Conservation (phyloP, 2,113 vertebrate genomes). For the Clupea harengus region DNA sequence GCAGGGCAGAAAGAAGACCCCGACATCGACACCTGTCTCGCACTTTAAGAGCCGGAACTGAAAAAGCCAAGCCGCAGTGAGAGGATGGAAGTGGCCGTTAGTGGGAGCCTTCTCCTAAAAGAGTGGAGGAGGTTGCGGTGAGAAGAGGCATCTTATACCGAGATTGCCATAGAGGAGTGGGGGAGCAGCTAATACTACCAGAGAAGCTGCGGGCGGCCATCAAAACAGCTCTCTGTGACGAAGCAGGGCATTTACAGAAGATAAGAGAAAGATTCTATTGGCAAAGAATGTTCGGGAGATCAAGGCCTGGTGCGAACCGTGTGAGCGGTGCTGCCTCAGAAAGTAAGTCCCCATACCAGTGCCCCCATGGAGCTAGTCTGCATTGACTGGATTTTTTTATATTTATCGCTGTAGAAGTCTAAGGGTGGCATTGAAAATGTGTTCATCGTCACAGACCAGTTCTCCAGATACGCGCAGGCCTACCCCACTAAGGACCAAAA, state of each 20-base stretch:
- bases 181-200: neutral
- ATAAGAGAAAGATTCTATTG: conserved; percentile 23
- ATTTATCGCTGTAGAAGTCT: conserved; percentile 24
- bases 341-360: no score
- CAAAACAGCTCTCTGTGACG: conserved; percentile 27
- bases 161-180: no score
- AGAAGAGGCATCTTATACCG: no score
- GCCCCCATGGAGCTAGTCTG: no score
- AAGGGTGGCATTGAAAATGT: conserved; percentile 34
- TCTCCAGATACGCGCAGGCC: conserved; percentile 29
- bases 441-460: conserved; percentile 36
- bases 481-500: neutral
- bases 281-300: conserved; percentile 37
- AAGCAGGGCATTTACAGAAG: conserved; percentile 23
- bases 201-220: neutral
- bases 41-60: no score
- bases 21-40: no score
- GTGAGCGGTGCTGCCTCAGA: conserved; percentile 33
- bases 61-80: neutral
- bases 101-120: no score
- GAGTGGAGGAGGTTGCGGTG: no score
- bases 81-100: neutral
- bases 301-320: conserved; percentile 32
- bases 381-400: no score
- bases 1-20: no score